Base-by-base conservation (phyloP, 2,113 vertebrate genomes). In the Nothobranchius kuhntae region DNA sequence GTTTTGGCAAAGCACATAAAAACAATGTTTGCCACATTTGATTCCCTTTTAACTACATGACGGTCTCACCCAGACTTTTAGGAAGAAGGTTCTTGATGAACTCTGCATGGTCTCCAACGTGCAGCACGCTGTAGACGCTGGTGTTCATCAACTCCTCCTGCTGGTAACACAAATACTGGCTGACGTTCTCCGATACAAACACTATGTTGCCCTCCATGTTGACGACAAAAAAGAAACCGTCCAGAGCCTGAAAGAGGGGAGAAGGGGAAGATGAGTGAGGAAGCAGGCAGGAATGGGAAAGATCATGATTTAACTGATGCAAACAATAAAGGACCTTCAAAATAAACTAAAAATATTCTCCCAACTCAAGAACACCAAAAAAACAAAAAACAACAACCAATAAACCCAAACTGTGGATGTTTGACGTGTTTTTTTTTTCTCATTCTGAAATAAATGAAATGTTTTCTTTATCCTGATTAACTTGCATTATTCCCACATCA, bases 141-240 rank as follows among this genome's bases (percentile, higher is more conserved):
- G 95, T 98, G 95, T 95, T 97, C 94, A 99, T 98, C 88, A 99
- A 94, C 89, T 96, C 96, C 90, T 99, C 98, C 91, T 99, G 97
- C 90, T 99, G 96, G 92, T 96, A 99, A 84, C 91, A 93, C 84
- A 99, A 90, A 85, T 98, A 99, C 89, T 97, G 98, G 1, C 94
- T 97, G 88, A 99, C 98, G 71, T 99, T 99, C 91, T 99, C 97
- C 5, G 98, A 99, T 68, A 99, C 98, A 80, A 99, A 99, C 80
- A 99, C 96, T 14, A 99, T 93, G 64, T 96, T 96, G 63, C 98
- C 98, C 90, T 99, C 98, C 86, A 95, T 94, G 91, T 98, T 98
- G 89, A 99, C 98, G 78, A 99, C 98, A 26, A 99, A 98, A 89
- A 99, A 99, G 93, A 99, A 99, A 59, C 97, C 98, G 65, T 99